A percentile compares a stretch with the other conserved stretches of the same genome.
Conservation (phyloP, 2,797 vertebrate genomes). For the Pseudotriccus pelzelni region DNA sequence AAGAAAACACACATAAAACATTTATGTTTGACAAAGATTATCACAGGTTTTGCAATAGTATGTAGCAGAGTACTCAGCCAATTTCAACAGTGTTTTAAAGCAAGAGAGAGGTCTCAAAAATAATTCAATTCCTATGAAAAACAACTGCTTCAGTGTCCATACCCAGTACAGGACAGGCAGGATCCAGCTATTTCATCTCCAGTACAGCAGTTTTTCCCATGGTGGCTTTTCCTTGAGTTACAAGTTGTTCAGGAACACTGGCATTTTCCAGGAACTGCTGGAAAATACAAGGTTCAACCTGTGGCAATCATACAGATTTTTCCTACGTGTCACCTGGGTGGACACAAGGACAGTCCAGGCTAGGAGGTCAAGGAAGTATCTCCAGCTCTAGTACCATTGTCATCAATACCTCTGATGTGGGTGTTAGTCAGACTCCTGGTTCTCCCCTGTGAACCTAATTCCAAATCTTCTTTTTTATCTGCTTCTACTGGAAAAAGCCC, state of each 20-base stretch:
- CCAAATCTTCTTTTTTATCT: background rate
- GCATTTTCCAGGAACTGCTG: background rate
- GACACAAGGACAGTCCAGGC: background rate
- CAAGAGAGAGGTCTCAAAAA: background rate
- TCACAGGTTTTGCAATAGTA: background rate
- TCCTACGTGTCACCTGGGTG: background rate
- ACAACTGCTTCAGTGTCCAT: background rate
- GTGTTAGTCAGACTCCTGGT: background rate
- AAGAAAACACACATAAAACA: background rate
- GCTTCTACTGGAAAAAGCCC: background rate
- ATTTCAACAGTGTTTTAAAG: background rate
- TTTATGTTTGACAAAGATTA: background rate
- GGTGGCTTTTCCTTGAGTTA: background rate
- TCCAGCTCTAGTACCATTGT: background rate
- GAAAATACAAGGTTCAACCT: background rate
- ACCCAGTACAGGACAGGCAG: background rate
- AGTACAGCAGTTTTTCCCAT: background rate
- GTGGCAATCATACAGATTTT: background rate
- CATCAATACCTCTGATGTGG: background rate
- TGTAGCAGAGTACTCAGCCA: background rate
- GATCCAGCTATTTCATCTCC: background rate
- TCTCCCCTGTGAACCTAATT: background rate
- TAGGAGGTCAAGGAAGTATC: background rate
- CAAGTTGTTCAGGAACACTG: fast-evolving
- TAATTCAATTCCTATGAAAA: background rate